A percentile compares a stretch with the other conserved stretches of the same genome.
phyloP scores from a whole-genome alignment of 2,888 invertebrate species.

The Nysson spinosus region DNA sequence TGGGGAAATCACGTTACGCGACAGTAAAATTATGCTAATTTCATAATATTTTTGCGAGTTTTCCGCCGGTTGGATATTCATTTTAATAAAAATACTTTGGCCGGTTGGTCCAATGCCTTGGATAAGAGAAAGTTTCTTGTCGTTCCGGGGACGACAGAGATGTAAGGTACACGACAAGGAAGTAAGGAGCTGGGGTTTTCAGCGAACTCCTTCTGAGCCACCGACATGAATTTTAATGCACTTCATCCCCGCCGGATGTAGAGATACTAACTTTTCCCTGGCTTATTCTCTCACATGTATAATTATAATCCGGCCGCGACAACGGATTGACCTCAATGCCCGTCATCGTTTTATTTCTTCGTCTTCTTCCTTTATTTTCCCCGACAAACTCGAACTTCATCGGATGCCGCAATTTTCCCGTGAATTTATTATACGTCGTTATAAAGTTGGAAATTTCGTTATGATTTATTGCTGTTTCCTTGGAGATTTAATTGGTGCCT shows the following conservation, averaged over 20 bases:
- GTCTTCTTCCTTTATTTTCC: background rate
- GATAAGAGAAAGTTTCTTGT: slow-evolving; percentile 4
- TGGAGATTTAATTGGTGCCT: too few species aligned
- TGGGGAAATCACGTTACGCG: too few species aligned
- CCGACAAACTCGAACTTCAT: too few species aligned
- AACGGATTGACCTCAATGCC: slow-evolving; percentile 11
- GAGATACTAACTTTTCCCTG: slow-evolving; percentile 24
- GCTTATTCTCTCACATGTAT: slow-evolving; percentile 22
- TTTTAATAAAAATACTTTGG: background rate
- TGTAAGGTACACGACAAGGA: slow-evolving; percentile 20
- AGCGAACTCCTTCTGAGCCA: slow-evolving; percentile 11
- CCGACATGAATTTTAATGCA: slow-evolving; percentile 47
- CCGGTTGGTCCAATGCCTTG: background rate
- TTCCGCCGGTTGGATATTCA: background rate
- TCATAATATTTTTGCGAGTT: background rate
- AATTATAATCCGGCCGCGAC: slow-evolving; percentile 26
- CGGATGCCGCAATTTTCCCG: background rate
- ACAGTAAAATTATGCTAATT: background rate
- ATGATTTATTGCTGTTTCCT: too few species aligned
- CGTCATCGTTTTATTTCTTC: slow-evolving; percentile 1
- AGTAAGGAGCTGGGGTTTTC: slow-evolving; percentile 22
- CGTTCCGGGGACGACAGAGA: slow-evolving; percentile 10
- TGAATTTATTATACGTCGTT: slow-evolving; percentile 4
- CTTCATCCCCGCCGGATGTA: slow-evolving; percentile 10
- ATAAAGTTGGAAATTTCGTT: too few species aligned